These are phyloP conservation scores for Protodeltote pygarga DNA, from an alignment of 2,888 invertebrate species.

Conservation along the genomic window DNA sequence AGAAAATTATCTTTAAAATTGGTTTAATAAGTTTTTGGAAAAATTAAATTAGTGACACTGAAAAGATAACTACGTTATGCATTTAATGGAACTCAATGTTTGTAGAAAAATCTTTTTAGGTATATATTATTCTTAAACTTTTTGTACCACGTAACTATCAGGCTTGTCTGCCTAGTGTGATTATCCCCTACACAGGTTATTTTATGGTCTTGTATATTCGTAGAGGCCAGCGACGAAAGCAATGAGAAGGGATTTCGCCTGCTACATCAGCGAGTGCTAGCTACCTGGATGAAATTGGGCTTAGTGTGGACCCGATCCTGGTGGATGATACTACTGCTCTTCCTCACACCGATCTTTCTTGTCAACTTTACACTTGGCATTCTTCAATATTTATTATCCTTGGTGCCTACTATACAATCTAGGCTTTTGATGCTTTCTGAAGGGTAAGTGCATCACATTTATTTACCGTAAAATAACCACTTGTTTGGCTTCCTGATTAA, in stretches of 20 bases:
- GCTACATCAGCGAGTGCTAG: slow-evolving; percentile 87
- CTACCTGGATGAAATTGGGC: slow-evolving; percentile 89
- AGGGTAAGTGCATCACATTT: slow-evolving; percentile 70
- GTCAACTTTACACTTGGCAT: slow-evolving; percentile 87
- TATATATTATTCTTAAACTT: too few relatives aligned
- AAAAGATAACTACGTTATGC: too few relatives aligned
- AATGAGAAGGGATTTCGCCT: slow-evolving; percentile 65
- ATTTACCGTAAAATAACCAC: too few relatives aligned
- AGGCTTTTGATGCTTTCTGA: slow-evolving; percentile 82
- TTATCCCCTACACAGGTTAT: too few relatives aligned
- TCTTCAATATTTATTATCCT: slow-evolving; percentile 65
- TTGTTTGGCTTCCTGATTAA: too few relatives aligned
- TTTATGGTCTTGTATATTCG: slow-evolving; percentile 9
- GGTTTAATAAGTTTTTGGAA: too few relatives aligned
- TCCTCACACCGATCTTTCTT: slow-evolving; percentile 89
- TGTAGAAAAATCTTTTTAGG: too few relatives aligned
- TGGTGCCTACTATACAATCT: slow-evolving; percentile 79
- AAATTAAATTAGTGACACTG: too few relatives aligned
- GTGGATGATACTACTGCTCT: slow-evolving; percentile 88
- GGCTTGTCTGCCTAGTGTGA: too few relatives aligned
- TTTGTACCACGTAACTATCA: too few relatives aligned
- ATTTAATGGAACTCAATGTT: too few relatives aligned
- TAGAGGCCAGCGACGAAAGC: slow-evolving; percentile 64
- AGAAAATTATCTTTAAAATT: too few relatives aligned
- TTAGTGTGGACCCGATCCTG: slow-evolving; percentile 89